Percentiles rank a stretch among this genome's conserved stretches.
Evolutionary conservation across 2,888 invertebrate species (phyloP).

Genomic region (Folsomia manolachei): DNA sequence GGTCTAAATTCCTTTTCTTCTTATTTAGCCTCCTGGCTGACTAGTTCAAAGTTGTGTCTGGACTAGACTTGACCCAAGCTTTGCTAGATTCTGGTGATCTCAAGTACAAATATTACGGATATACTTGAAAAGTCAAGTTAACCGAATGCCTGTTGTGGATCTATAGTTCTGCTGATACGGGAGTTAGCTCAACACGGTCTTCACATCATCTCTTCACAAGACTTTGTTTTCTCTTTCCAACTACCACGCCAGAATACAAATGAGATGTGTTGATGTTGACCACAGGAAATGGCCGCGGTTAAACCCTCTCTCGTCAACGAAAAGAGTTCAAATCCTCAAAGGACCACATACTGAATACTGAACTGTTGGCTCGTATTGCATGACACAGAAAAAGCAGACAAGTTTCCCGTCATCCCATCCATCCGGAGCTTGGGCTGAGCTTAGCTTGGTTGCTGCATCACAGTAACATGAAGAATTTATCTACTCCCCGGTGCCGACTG

Average conservation of each 20-base stretch:
- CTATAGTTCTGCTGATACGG: too few relatives aligned
- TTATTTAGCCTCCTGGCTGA: too few relatives aligned
- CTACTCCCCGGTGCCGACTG: too few relatives aligned
- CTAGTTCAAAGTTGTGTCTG: neutral
- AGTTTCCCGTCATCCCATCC: too few relatives aligned
- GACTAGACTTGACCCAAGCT: neutral
- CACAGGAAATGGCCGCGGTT: slow-evolving; percentile 16
- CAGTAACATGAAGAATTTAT: too few relatives aligned
- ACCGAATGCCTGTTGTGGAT: neutral
- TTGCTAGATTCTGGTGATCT: neutral
- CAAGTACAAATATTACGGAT: neutral
- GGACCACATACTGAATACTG: neutral
- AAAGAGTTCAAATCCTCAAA: neutral
- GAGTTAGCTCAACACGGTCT: slow-evolving; percentile 25
- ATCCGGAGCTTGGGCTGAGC: too few relatives aligned
- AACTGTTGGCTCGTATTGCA: neutral
- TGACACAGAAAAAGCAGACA: neutral
- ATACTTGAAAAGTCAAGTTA: neutral
- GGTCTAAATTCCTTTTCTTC: neutral
- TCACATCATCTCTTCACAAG: slow-evolving; percentile 32
- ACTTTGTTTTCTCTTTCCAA: slow-evolving; percentile 46
- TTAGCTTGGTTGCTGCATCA: too few relatives aligned
- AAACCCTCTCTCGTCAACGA: neutral
- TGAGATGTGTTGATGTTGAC: slow-evolving; percentile 16
- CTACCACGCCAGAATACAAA: slow-evolving; percentile 18